Conservation (phyloP, 1,140 invertebrate genomes). For the Diachasmimorpha longicaudata region DNA sequence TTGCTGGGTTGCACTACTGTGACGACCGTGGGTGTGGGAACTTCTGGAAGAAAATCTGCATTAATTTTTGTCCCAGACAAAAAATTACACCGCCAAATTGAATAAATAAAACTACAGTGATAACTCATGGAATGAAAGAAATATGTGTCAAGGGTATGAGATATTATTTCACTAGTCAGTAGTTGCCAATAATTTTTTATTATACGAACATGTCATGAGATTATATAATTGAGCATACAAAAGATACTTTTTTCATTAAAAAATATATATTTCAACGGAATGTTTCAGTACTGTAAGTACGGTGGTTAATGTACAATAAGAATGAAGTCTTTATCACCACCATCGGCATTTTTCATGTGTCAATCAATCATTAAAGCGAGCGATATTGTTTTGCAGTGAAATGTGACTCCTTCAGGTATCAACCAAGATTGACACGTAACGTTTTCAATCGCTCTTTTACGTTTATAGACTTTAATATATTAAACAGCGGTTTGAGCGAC, state of each 20-base stretch:
- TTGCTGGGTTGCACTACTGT: neutral
- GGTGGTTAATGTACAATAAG: neutral
- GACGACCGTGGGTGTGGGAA: constrained; percentile 33
- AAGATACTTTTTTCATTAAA: neutral
- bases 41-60: constrained; percentile 40
- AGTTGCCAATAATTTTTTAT: neutral
- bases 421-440: neutral
- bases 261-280: neutral
- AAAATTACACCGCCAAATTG: neutral
- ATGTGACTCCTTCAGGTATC: neutral
- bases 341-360: neutral
- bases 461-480: neutral
- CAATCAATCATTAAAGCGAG: neutral
- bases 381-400: neutral
- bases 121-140: neutral
- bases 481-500: neutral
- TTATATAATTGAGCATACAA: neutral
- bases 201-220: neutral
- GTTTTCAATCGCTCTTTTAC: neutral
- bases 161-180: neutral
- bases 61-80: neutral
- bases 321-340: neutral
- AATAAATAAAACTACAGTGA: neutral
- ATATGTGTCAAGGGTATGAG: neutral
- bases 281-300: neutral